A percentile compares a stretch with the other conserved stretches of the same genome.
Evolutionary conservation across 2,113 vertebrate genomes (phyloP).

Genomic region (Rhegmatorhina hoffmannsi): DNA sequence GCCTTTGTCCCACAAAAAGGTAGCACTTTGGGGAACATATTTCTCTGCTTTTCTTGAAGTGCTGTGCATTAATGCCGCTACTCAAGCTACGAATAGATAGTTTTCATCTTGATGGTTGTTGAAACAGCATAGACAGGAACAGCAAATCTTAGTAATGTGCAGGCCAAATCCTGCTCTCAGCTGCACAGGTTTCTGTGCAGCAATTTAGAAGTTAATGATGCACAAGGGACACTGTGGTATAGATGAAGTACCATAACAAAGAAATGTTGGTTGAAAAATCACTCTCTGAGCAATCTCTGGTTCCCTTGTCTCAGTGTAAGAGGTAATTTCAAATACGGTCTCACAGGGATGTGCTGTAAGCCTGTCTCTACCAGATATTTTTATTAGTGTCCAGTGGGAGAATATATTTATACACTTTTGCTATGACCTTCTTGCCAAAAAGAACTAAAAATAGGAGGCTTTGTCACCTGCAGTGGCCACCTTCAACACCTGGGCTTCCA

Average conservation of each 20-base stretch:
- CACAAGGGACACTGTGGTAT: slow-evolving; percentile 18
- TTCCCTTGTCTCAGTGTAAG: not conserved
- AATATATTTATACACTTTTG: not conserved
- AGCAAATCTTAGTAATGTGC: slow-evolving; percentile 6
- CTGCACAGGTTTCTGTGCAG: not conserved
- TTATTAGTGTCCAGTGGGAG: not conserved
- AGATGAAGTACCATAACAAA: slow-evolving; percentile 9
- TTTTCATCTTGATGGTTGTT: slow-evolving; percentile 18
- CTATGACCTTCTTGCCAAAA: not conserved
- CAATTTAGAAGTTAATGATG: slow-evolving; percentile 5
- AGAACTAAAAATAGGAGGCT: not conserved
- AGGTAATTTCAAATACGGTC: slow-evolving; percentile 10
- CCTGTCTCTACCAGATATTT: not conserved
- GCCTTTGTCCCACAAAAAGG: not conserved
- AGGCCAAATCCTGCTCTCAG: not conserved
- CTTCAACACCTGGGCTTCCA: not conserved
- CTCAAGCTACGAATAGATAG: slow-evolving; percentile 8
- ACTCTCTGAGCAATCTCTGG: not conserved
- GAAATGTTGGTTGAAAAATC: slow-evolving; percentile 11
- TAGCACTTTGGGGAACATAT: not conserved
- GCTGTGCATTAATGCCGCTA: not conserved
- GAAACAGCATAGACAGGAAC: not conserved
- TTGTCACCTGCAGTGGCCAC: not conserved
- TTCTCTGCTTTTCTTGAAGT: not conserved
- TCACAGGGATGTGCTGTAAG: not conserved